Percentiles rank a stretch among this genome's conserved stretches.
Evolutionary conservation across 2,888 invertebrate species (phyloP).

Genomic region (Ophion obscuratus): DNA sequence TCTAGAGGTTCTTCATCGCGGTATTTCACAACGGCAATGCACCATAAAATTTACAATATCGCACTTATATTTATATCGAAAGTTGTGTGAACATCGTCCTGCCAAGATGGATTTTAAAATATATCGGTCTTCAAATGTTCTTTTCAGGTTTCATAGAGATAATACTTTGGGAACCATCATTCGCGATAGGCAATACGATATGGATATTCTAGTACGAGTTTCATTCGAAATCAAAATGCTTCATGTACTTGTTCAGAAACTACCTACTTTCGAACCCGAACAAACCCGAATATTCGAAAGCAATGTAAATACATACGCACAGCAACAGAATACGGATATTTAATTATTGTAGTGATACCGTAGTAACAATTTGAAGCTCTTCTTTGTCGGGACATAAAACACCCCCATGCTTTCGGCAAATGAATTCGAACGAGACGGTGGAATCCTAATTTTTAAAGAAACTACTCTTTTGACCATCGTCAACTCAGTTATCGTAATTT

Average conservation of each 20-base stretch:
- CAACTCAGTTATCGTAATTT: no score
- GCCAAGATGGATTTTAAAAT: constrained; percentile 41
- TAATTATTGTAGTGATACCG: no score
- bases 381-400: no score
- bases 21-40: constrained; percentile 35
- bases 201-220: constrained; percentile 17
- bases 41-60: constrained; percentile 32
- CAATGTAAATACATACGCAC: background rate
- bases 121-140: constrained; percentile 19
- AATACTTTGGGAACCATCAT: constrained; percentile 20
- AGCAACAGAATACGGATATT: no score
- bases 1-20: constrained; percentile 41
- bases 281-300: background rate
- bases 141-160: background rate
- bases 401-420: no score
- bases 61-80: constrained; percentile 38
- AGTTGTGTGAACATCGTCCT: constrained; percentile 16
- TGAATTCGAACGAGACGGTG: no score
- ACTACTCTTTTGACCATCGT: no score
- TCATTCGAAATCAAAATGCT: background rate
- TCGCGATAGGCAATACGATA: constrained; percentile 26
- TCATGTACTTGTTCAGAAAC: constrained; percentile 1
- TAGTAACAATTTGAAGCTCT: no score
- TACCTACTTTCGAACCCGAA: background rate
- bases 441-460: no score